These are phyloP conservation scores for Tenebrosternarchus preto DNA, from an alignment of 2,113 vertebrate species.

Conservation along the genomic window DNA sequence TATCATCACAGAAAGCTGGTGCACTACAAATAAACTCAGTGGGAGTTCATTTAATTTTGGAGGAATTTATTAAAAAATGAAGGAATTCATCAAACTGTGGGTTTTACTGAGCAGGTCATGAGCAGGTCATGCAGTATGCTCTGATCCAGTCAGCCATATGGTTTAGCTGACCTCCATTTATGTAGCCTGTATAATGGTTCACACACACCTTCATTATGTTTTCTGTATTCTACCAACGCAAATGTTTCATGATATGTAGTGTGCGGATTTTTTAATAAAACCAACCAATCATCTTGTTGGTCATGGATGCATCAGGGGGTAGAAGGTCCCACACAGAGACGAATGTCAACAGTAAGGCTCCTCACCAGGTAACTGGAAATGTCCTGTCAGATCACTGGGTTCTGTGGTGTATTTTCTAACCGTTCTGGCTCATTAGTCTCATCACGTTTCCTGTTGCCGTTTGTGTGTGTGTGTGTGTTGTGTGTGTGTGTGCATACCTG, in stretches of 20 bases:
- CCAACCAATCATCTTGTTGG: constrained; percentile 31
- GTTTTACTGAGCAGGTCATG: constrained; percentile 4
- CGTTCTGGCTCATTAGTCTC: constrained; percentile 46
- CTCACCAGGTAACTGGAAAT: constrained; percentile 46
- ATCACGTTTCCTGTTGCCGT: constrained; percentile 12
- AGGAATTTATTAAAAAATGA: neutral
- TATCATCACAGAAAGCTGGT: neutral
- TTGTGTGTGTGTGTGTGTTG: constrained; percentile 26
- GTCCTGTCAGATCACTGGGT: constrained; percentile 42
- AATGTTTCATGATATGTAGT: constrained; percentile 20
- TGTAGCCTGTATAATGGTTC: neutral
- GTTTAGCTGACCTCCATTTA: constrained; percentile 18
- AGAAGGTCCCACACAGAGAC: constrained; percentile 8
- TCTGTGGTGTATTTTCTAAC: constrained; percentile 33
- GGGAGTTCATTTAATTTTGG: neutral
- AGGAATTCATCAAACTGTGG: neutral
- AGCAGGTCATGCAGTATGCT: neutral
- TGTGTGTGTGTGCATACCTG: neutral
- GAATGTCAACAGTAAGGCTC: constrained; percentile 24
- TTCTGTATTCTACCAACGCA: constrained; percentile 15
- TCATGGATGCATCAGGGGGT: too few relatives aligned
- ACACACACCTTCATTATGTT: neutral
- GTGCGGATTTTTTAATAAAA: constrained; percentile 33
- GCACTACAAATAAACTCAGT: constrained; percentile 3
- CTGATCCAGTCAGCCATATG: constrained; percentile 21